Evolutionary conservation across 2,888 invertebrate genomes (phyloP).

Genomic region (Eledona agricola): DNA sequence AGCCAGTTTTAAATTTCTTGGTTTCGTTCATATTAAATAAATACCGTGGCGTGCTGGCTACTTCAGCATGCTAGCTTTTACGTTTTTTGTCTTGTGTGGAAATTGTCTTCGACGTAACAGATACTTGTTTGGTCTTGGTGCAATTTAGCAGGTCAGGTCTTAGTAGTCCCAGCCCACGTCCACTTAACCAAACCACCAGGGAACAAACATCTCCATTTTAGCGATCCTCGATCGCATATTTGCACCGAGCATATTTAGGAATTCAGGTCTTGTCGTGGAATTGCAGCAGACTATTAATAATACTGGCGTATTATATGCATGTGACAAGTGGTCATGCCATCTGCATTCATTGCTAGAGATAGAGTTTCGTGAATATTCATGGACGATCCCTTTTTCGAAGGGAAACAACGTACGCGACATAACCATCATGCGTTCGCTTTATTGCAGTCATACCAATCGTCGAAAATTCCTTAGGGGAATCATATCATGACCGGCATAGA

Average conservation of each 20-base stretch:
- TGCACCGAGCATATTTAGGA: conserved; percentile 44
- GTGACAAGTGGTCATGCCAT: conserved; percentile 51
- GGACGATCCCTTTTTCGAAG: conserved; percentile 35
- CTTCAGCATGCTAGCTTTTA: too few species aligned
- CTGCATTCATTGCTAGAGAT: conserved; percentile 49
- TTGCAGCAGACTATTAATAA: conserved; percentile 49
- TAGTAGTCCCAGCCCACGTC: conserved; percentile 15
- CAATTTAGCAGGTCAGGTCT: too few species aligned
- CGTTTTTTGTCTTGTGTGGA: too few species aligned
- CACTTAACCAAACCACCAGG: conserved; percentile 11
- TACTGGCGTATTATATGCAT: conserved; percentile 48
- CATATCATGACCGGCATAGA: conserved; percentile 19
- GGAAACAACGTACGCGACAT: conserved; percentile 34
- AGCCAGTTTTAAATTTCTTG: too few species aligned
- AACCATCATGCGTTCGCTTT: conserved; percentile 26
- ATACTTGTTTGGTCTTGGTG: too few species aligned
- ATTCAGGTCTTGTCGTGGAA: conserved; percentile 49
- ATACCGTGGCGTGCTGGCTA: too few species aligned
- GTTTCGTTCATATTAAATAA: too few species aligned
- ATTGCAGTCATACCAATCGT: conserved; percentile 32
- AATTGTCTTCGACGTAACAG: too few species aligned
- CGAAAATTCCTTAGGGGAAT: conserved; percentile 26
- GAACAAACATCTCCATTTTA: conserved; percentile 31
- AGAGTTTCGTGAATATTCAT: conserved; percentile 49
- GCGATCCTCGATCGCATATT: conserved; percentile 34